Evolutionary conservation across 2,113 vertebrate species (phyloP).

Genomic region (Pleuronectes platessa): DNA sequence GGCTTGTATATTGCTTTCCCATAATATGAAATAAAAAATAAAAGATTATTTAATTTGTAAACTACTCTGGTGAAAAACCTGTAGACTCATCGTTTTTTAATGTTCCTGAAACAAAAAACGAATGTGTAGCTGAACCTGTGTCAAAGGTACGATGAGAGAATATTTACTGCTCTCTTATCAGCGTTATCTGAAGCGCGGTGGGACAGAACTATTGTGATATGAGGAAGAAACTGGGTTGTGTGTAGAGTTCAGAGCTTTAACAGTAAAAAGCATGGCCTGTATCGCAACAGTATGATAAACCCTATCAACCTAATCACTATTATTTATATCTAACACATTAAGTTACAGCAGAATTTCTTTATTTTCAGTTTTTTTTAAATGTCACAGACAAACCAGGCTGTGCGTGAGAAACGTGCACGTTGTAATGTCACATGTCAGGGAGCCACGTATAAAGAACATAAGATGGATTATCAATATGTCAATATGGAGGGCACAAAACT

Average conservation of each 20-base stretch:
- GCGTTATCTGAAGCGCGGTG: conserved; percentile 34
- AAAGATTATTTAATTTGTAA: background rate
- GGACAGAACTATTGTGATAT: background rate
- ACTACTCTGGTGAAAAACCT: background rate
- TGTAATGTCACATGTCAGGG: background rate
- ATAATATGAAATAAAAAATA: background rate
- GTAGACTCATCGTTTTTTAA: background rate
- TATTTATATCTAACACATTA: no score
- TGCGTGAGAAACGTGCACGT: background rate
- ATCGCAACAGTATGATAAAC: conserved; percentile 12
- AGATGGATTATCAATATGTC: no score
- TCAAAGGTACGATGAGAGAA: background rate
- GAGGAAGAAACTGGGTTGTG: background rate
- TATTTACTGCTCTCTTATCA: conserved; percentile 36
- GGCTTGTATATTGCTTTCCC: background rate
- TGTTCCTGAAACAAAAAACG: background rate
- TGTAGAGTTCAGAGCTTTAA: conserved; percentile 23
- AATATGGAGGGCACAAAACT: no score
- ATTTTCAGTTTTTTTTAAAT: no score
- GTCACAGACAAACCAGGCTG: no score
- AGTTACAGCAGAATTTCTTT: no score
- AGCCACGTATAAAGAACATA: no score
- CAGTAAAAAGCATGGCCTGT: background rate
- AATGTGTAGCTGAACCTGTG: background rate
- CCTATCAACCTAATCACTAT: no score